Evolutionary conservation across 2,888 invertebrate species (phyloP).

Genomic region (Rhodophaea formosa): DNA sequence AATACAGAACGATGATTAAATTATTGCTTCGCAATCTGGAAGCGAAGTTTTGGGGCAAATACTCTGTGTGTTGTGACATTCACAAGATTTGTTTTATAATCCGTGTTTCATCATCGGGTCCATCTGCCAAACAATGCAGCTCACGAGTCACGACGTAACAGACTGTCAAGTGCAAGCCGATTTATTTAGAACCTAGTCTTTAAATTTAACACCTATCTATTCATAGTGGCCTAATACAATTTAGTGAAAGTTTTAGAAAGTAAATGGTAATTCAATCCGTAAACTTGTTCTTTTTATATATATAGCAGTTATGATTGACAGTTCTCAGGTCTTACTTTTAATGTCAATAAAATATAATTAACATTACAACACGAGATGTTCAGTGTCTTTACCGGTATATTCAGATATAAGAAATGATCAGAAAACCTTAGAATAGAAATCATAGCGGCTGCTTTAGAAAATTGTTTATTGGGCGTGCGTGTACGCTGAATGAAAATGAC

Average conservation of each 20-base stretch:
- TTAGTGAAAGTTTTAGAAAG: not conserved
- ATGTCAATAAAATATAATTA: too few relatives aligned
- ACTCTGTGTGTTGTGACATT: conserved; percentile 1
- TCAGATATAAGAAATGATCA: too few relatives aligned
- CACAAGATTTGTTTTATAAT: conserved; percentile 17
- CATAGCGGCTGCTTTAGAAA: too few relatives aligned
- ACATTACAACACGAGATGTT: too few relatives aligned
- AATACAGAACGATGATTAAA: too few relatives aligned
- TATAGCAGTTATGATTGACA: not conserved
- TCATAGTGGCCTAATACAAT: not conserved
- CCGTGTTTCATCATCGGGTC: conserved; percentile 1
- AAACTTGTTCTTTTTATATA: not conserved
- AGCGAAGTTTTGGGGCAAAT: not conserved
- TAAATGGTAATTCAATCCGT: not conserved
- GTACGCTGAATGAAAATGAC: too few relatives aligned
- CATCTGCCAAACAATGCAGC: conserved; percentile 2
- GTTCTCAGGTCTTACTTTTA: not conserved
- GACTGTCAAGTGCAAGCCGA: not conserved
- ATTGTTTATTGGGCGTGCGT: too few relatives aligned
- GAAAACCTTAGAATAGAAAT: too few relatives aligned
- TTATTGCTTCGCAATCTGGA: not conserved
- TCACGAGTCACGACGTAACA: not conserved
- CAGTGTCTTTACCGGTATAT: too few relatives aligned
- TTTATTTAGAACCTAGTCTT: not conserved
- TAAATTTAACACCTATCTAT: not conserved